Conservation (phyloP, 1,140 invertebrate species). For the Pentalonia nigronervosa region DNA sequence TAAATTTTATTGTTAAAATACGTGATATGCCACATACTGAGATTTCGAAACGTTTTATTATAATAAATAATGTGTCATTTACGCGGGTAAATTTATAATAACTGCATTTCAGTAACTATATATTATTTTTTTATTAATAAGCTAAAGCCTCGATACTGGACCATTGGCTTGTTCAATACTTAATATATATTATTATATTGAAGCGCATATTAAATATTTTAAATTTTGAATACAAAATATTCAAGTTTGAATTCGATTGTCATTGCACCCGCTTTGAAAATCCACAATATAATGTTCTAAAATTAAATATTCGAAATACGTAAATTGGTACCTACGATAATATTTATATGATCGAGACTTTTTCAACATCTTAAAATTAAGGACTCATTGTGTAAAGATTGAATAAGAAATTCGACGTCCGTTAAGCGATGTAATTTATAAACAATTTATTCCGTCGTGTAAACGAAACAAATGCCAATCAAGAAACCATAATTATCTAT, state of each 20-base stretch:
- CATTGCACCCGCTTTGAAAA: background rate
- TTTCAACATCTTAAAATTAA: background rate
- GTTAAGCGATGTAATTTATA: background rate
- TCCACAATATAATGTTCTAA: background rate
- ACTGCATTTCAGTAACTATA: background rate
- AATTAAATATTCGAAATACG: background rate
- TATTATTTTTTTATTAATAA: too few relatives aligned
- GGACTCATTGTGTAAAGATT: background rate
- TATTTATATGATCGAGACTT: too few relatives aligned
- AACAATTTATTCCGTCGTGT: background rate
- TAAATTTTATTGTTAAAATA: conserved; percentile 42
- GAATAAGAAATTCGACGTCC: background rate
- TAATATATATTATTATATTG: background rate
- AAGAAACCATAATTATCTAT: background rate
- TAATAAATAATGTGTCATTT: background rate
- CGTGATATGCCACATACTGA: background rate
- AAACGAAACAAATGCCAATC: background rate
- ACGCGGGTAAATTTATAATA: background rate
- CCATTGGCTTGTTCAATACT: too few relatives aligned
- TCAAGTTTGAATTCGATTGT: too few relatives aligned
- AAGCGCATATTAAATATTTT: background rate
- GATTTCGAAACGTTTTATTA: background rate
- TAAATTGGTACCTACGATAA: background rate
- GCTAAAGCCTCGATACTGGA: too few relatives aligned
- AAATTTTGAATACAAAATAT: background rate